Percentiles rank a stretch among this genome's conserved stretches.
Conservation (phyloP, 30 jellyfish, hydroid and myxozoan genomes). For the Rhopilema esculentum region DNA sequence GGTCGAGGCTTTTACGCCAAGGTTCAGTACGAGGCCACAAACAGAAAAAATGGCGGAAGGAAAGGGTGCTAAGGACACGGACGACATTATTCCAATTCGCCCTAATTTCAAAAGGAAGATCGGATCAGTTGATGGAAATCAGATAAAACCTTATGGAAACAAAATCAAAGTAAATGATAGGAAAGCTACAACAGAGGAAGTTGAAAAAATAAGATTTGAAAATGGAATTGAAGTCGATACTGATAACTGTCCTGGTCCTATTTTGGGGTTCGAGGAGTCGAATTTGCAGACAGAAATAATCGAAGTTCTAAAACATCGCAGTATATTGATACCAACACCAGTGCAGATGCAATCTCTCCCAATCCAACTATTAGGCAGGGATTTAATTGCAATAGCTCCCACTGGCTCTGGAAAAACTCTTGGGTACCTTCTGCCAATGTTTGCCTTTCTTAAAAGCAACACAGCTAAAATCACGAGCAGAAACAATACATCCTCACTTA, state of each 20-base stretch:
- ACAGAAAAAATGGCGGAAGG: not conserved
- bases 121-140: not conserved
- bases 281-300: slow-evolving; percentile 53
- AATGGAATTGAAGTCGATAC: slow-evolving; percentile 86
- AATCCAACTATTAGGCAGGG: slow-evolving; percentile 73
- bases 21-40: not conserved
- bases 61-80: not conserved
- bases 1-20: no score
- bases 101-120: not conserved
- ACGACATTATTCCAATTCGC: slow-evolving; percentile 1
- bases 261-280: slow-evolving; percentile 62
- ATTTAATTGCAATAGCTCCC: slow-evolving; percentile 77
- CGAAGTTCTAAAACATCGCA: slow-evolving; percentile 13
- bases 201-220: slow-evolving; percentile 59
- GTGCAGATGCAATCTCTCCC: slow-evolving; percentile 93
- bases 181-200: not conserved
- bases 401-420: slow-evolving; percentile 96
- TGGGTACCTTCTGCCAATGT: slow-evolving; percentile 82
- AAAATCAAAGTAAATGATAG: not conserved
- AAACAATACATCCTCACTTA: slow-evolving; percentile 60
- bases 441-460: slow-evolving; percentile 22
- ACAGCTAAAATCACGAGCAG: not conserved
- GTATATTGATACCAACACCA: slow-evolving; percentile 77
- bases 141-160: slow-evolving; percentile 12
- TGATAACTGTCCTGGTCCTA: slow-evolving; percentile 73